These are phyloP conservation scores for Turnix velox DNA, from an alignment of 2,113 vertebrate species.

Conservation along the genomic window DNA sequence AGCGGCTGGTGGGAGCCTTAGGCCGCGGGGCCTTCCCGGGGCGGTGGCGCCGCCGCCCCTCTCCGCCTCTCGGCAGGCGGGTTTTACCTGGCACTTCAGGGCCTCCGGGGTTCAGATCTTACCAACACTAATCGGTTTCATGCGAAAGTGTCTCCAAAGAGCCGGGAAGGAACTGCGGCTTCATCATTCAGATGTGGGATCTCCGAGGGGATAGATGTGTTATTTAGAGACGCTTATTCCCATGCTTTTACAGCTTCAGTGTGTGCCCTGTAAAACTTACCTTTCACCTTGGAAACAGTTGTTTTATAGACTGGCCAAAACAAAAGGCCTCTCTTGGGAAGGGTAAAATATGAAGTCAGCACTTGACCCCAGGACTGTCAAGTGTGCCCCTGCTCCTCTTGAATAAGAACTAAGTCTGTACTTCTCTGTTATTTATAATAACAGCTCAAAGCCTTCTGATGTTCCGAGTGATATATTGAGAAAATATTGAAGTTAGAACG, in stretches of 20 bases:
- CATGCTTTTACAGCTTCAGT: accelerated
- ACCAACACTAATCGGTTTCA: accelerated
- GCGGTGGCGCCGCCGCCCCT: not conserved
- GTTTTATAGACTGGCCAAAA: not conserved
- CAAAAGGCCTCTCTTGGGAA: not conserved
- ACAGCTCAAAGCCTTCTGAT: accelerated
- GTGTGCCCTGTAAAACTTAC: no score
- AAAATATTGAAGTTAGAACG: not conserved
- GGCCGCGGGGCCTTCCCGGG: not conserved
- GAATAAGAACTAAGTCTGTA: no score
- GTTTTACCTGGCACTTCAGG: not conserved
- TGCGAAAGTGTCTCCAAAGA: not conserved
- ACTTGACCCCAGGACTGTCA: not conserved
- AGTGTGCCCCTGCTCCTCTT: accelerated
- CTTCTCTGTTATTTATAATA: not conserved
- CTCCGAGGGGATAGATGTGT: not conserved
- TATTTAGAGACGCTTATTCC: accelerated
- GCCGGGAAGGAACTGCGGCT: not conserved
- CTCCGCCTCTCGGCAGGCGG: not conserved
- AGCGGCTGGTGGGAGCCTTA: not conserved
- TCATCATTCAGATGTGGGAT: accelerated
- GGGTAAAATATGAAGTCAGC: not conserved
- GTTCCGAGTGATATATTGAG: not conserved
- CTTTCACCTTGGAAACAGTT: accelerated
- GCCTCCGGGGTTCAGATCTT: not conserved